A percentile compares a stretch with the other conserved stretches of the same genome.
phyloP scores from a whole-genome alignment of 2,888 invertebrate genomes.

The Bruchidius siliquastri region DNA sequence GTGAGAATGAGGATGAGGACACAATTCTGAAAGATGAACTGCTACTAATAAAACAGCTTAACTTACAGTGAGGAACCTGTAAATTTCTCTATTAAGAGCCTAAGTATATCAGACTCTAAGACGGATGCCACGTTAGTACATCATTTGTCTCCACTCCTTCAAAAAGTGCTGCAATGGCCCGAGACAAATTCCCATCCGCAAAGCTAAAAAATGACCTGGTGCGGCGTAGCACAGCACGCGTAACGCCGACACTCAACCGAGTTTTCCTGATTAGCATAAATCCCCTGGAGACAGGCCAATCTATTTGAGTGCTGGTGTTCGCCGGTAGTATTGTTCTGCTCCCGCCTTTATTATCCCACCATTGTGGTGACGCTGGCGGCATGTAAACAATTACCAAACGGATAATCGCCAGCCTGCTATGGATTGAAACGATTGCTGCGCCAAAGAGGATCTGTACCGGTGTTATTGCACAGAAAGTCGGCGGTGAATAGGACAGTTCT shows the following conservation, averaged over 20 bases:
- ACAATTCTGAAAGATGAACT: too few species aligned
- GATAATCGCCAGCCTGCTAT: not conserved
- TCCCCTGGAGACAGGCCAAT: not conserved
- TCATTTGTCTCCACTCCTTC: not conserved
- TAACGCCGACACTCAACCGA: not conserved
- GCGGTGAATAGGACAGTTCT: not conserved
- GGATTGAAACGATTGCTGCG: not conserved
- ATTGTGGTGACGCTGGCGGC: not conserved
- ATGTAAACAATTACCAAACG: not conserved
- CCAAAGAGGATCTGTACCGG: not conserved
- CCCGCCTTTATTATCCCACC: not conserved
- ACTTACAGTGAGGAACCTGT: too few species aligned
- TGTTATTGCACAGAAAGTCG: not conserved
- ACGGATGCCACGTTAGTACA: too few species aligned
- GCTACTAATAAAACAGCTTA: too few species aligned
- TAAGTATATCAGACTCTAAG: too few species aligned
- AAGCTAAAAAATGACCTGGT: not conserved
- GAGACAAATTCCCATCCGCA: not conserved
- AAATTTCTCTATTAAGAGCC: too few species aligned
- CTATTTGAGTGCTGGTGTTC: not conserved
- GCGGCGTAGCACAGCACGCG: not conserved
- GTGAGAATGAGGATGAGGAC: too few species aligned
- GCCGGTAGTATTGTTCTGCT: not conserved
- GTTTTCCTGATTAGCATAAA: not conserved
- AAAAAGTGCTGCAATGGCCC: not conserved